Evolutionary conservation across 1,140 invertebrate species (phyloP).

Genomic region (Trachymyrmex septentrionalis): DNA sequence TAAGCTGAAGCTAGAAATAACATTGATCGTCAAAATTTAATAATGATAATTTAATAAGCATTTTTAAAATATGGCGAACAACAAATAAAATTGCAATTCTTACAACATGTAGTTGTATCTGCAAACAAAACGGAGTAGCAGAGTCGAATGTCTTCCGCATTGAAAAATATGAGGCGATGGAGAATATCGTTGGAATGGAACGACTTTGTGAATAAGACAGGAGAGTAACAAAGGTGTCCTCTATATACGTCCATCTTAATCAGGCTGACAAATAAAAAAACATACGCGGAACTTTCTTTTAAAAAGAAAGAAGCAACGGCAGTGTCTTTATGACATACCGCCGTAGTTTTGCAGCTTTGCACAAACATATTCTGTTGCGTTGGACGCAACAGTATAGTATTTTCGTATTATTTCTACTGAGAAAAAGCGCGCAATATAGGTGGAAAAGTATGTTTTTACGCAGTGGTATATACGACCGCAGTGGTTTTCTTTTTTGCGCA

Average conservation of each 20-base stretch:
- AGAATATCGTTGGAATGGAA: background rate
- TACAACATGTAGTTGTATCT: background rate
- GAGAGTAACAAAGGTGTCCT: conserved; percentile 21
- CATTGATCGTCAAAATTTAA: no score
- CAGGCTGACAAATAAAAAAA: conserved; percentile 57
- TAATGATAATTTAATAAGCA: no score
- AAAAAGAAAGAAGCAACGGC: conserved; percentile 24
- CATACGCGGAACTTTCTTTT: conserved; percentile 9
- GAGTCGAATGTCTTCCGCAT: background rate
- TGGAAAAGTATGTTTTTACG: conserved; percentile 19
- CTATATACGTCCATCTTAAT: conserved; percentile 43
- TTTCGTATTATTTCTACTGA: background rate
- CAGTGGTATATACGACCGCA: background rate
- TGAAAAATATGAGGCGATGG: background rate
- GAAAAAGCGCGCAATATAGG: background rate
- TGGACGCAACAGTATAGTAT: background rate
- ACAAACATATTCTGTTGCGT: background rate
- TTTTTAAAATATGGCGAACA: no score
- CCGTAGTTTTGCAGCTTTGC: conserved; percentile 21
- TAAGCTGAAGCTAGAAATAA: no score
- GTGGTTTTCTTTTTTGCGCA: background rate
- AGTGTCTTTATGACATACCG: background rate
- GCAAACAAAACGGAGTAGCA: background rate
- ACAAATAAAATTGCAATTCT: background rate
- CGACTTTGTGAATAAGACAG: conserved; percentile 16